A percentile compares a stretch with the other conserved stretches of the same genome.
Conservation (phyloP, 2,797 vertebrate species). For the Odontamblyopus lacepedii region DNA sequence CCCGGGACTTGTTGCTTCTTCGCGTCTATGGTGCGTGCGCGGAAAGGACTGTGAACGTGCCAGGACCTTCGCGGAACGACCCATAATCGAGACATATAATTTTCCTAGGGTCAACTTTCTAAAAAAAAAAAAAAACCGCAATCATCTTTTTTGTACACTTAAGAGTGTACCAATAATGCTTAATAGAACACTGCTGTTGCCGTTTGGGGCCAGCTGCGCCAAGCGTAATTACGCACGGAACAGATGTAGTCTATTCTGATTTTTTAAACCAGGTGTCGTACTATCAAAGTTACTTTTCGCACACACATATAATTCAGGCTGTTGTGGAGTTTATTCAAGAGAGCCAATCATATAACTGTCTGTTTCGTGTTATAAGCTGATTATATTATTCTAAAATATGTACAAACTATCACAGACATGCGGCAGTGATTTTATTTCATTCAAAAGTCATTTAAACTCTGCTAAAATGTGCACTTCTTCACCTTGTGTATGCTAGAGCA, state of each 20-base stretch:
- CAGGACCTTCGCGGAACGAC: not conserved
- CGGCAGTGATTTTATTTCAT: not conserved
- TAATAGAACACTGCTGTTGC: constrained; percentile 24
- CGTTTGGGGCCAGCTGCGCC: constrained; percentile 60
- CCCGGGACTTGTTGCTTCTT: constrained; percentile 55
- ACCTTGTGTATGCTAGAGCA: no score
- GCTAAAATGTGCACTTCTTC: not conserved
- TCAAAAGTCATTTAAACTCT: not conserved
- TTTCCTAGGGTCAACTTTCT: constrained; percentile 72
- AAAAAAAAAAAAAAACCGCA: constrained; percentile 50
- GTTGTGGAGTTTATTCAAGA: not conserved
- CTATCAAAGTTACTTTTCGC: not conserved
- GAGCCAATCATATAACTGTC: no score
- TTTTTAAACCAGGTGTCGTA: constrained; percentile 23
- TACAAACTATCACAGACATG: not conserved
- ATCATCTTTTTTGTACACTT: not conserved
- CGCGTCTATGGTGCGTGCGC: constrained; percentile 33
- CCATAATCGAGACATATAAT: constrained; percentile 50
- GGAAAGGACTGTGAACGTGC: not conserved
- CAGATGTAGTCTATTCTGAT: constrained; percentile 31
- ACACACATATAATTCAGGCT: not conserved
- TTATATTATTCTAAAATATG: no score
- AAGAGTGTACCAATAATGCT: no score
- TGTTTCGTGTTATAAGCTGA: no score
- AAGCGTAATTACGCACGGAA: constrained; percentile 44